Conservation (phyloP, 1,140 invertebrate species). For the Ceratina japonica region DNA sequence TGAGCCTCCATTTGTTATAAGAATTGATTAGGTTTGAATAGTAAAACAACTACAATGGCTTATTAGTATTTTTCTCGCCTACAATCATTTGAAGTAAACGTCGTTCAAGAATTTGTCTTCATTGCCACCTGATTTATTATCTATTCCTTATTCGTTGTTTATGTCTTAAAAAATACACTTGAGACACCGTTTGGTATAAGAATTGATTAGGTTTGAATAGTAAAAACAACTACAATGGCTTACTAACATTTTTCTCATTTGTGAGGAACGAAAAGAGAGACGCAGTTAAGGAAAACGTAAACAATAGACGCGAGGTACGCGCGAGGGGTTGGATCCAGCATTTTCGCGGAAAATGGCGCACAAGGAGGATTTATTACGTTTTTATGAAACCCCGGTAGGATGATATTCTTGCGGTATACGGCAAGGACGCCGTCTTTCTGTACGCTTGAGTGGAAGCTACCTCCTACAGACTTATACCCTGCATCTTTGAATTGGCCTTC, state of each 20-base stretch:
- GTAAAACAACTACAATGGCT: too few relatives aligned
- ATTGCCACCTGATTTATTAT: too few relatives aligned
- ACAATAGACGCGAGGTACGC: background rate
- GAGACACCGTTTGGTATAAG: conserved; percentile 1
- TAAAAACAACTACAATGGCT: too few relatives aligned
- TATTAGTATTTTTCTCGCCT: too few relatives aligned
- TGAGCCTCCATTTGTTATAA: conserved; percentile 3
- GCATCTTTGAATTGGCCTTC: conserved; percentile 6
- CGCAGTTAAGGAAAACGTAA: background rate
- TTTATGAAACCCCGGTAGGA: conserved; percentile 48
- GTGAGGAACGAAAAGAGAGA: background rate
- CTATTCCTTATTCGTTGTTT: too few relatives aligned
- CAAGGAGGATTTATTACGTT: conserved; percentile 50
- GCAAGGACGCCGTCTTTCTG: conserved; percentile 31
- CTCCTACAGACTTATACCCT: background rate
- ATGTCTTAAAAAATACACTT: too few relatives aligned
- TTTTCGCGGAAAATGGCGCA: background rate
- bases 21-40: background rate
- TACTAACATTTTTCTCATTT: too few relatives aligned
- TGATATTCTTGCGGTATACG: conserved; percentile 45
- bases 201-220: too few relatives aligned
- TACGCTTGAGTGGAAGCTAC: conserved; percentile 43
- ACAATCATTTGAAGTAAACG: too few relatives aligned
- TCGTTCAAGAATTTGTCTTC: too few relatives aligned
- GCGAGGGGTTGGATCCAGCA: background rate